Evolutionary conservation across 1,140 invertebrate genomes (phyloP), one percentile per base, ranked within the genome.

Genomic region (Aricia agestis): DNA sequence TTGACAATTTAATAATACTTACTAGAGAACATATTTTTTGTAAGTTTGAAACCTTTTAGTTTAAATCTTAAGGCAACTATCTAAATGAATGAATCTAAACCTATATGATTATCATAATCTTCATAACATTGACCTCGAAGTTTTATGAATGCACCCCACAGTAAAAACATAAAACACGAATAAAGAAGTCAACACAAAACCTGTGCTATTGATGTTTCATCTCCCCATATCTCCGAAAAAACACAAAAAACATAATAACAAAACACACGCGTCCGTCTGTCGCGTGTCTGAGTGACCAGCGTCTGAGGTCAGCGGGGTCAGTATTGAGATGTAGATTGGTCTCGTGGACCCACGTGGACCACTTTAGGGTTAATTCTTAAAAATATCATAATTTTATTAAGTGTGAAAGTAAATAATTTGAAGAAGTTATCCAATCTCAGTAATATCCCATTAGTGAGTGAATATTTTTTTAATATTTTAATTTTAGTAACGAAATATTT

Each of bases 321-420:
- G 10, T 71, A 79, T 79, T 75, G 72, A 79, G 70, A 77, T 76
- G 71, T 76, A 74, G 70, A 76, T 76, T 25, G 4, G 68, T n/a
- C 68, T 70, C 59, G 59, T 59, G 68, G 59, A 36, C 36, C 36
- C 36, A 36, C 9, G n/a, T n/a, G 2, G 36, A 36, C 36, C 36
- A 36, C 9, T 36, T 36, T 36, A 36, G 36, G 36, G 36, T 36
- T 36, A 36, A 36, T 7, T 36, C 36, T 36, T 36, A 5, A 36
- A 36, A 25, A 25, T 25, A 36, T 36, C 36, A 36, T 36, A 7
- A 36, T 36, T 36, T 36, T 36, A 36, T 36, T 6, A 36, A 36
- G 6, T 36, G 36, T 36, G 36, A 36, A 36, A 36, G 9, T 36
- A 5, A 36, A 36, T 36, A 36, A 36, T n/a, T n/a, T n/a, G n/a